phyloP scores from a whole-genome alignment of 2,797 vertebrate species.

The Labeo calbasu region DNA sequence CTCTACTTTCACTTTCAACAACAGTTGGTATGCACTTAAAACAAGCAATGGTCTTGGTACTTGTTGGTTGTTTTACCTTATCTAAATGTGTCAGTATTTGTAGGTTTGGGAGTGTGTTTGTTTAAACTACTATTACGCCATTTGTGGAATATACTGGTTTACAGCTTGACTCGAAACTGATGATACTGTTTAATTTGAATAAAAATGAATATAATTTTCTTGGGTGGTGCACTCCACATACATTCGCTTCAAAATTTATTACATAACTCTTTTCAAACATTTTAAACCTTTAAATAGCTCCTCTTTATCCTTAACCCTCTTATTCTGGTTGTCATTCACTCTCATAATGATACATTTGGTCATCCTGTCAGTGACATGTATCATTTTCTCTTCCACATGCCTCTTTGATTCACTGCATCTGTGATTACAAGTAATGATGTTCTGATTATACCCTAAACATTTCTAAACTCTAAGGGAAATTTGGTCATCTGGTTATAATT shows the following conservation, averaged over 20 bases:
- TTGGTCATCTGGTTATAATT: background rate
- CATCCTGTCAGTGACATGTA: background rate
- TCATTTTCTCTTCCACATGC: background rate
- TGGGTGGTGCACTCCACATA: background rate
- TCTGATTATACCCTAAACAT: background rate
- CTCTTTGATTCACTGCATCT: conserved; percentile 1
- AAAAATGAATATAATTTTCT: no score
- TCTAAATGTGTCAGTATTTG: background rate
- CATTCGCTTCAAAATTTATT: background rate
- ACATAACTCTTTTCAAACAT: background rate
- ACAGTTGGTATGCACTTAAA: background rate
- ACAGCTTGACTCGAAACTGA: background rate
- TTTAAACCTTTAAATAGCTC: background rate
- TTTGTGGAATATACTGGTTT: background rate
- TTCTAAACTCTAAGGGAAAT: background rate
- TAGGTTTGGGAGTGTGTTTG: background rate
- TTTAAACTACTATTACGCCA: background rate
- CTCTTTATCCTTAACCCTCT: conserved; percentile 4
- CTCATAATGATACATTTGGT: background rate
- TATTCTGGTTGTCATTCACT: background rate
- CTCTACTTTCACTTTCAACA: background rate
- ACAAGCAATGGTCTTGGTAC: background rate
- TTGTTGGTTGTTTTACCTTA: background rate
- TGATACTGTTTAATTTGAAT: background rate
- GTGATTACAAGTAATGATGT: background rate